phyloP scores from a whole-genome alignment of 2,888 invertebrate species.

The Microchrysa polita region DNA sequence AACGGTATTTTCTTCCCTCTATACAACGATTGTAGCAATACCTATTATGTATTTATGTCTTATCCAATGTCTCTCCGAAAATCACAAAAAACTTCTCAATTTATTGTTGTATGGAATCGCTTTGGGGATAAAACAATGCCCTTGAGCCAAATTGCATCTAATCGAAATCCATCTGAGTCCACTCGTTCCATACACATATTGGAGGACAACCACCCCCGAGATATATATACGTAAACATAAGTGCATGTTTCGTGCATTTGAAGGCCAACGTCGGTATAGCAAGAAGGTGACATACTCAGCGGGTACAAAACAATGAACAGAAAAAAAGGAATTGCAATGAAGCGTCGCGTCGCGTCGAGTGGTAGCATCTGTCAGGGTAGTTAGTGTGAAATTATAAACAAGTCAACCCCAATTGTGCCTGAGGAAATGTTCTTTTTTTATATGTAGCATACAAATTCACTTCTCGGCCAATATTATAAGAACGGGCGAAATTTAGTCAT shows the following conservation, averaged over 20 bases:
- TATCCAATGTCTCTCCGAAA: no score
- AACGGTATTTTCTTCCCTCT: no score
- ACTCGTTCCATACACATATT: conserved; percentile 3
- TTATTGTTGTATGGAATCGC: background rate
- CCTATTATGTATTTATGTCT: no score
- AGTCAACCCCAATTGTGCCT: conserved; percentile 44
- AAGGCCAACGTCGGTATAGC: background rate
- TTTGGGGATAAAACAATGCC: conserved; percentile 13
- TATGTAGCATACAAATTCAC: background rate
- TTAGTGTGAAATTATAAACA: conserved; percentile 46
- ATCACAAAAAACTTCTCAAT: background rate
- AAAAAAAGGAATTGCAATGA: conserved; percentile 23
- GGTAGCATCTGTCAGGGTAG: conserved; percentile 43
- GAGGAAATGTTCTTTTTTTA: conserved; percentile 27
- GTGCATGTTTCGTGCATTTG: background rate
- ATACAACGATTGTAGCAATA: no score
- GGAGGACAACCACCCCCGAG: background rate
- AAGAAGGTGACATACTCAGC: conserved; percentile 14
- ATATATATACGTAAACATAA: background rate
- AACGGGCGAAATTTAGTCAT: conserved; percentile 24
- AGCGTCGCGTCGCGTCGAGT: conserved; percentile 8
- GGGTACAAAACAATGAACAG: background rate
- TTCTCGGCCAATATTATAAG: background rate
- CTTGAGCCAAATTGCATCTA: conserved; percentile 29
- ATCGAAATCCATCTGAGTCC: conserved; percentile 29